phyloP scores from a whole-genome alignment of 2,888 invertebrate species.

The Unio pictorum region DNA sequence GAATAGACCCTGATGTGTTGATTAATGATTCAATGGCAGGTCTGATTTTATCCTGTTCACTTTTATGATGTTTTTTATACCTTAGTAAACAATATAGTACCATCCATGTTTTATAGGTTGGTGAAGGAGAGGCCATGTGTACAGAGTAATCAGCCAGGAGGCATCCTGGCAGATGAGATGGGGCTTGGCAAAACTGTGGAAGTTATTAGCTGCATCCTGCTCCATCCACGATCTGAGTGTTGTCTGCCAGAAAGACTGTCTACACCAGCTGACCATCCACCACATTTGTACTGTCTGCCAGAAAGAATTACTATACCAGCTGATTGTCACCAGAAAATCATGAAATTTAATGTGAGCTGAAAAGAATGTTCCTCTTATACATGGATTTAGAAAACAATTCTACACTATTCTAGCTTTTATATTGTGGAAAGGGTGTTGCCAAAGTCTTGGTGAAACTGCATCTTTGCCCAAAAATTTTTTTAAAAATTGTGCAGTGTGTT shows the following conservation, averaged over 20 bases:
- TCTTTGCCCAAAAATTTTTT: too few species aligned
- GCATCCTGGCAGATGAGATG: slow-evolving; percentile 87
- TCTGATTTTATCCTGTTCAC: neutral
- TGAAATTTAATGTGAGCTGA: too few species aligned
- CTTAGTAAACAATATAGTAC: neutral
- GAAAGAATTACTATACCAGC: slow-evolving; percentile 14
- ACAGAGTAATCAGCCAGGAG: slow-evolving; percentile 75
- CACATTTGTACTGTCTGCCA: slow-evolving; percentile 28
- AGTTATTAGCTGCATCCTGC: slow-evolving; percentile 79
- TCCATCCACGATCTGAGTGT: slow-evolving; percentile 71
- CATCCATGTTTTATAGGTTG: slow-evolving; percentile 51
- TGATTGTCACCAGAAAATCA: neutral
- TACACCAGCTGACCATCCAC: slow-evolving; percentile 69
- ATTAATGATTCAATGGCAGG: neutral
- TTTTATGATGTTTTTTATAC: neutral
- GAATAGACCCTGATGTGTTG: neutral
- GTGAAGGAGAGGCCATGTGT: slow-evolving; percentile 68
- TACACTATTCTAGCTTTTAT: too few species aligned
- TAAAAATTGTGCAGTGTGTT: too few species aligned
- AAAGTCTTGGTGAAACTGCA: too few species aligned
- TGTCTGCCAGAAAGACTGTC: slow-evolving; percentile 18
- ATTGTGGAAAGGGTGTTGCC: too few species aligned
- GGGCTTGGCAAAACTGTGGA: slow-evolving; percentile 87
- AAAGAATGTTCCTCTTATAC: neutral
- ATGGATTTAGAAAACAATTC: neutral